Evolutionary conservation across 2,113 vertebrate species (phyloP).

Genomic region (Ictidomys tridecemlineatus): DNA sequence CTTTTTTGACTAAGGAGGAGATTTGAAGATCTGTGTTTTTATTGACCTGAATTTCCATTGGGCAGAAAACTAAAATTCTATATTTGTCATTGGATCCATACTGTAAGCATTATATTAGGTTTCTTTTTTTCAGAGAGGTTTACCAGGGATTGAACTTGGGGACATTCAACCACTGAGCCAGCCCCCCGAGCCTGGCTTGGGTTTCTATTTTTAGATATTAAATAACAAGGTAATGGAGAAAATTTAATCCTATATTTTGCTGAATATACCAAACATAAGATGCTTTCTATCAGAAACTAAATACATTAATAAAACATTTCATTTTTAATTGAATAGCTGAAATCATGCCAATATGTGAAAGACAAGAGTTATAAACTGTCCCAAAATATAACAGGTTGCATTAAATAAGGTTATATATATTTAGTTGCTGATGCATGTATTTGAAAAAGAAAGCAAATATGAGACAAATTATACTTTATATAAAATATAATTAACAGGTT

Average conservation of each 20-base stretch:
- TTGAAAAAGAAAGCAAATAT: slow-evolving; percentile 36
- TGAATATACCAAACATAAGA: slow-evolving; percentile 49
- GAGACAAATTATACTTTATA: background rate
- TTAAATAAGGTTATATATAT: background rate
- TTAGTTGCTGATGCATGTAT: background rate
- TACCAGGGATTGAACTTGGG: too few relatives aligned
- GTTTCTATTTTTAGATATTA: slow-evolving; percentile 53
- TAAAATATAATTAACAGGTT: background rate
- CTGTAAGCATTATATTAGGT: slow-evolving; percentile 3
- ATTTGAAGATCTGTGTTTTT: slow-evolving; percentile 11
- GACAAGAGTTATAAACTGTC: slow-evolving; percentile 15
- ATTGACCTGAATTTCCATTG: background rate
- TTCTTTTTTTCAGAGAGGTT: background rate
- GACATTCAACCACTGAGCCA: too few relatives aligned
- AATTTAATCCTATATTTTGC: slow-evolving; percentile 59
- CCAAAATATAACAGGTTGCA: slow-evolving; percentile 32
- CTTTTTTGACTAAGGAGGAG: background rate
- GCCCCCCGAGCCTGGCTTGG: too few relatives aligned
- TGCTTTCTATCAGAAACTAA: slow-evolving; percentile 55
- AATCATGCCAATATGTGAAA: background rate
- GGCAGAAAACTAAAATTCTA: slow-evolving; percentile 57
- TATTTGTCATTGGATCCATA: slow-evolving; percentile 39
- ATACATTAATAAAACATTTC: slow-evolving; percentile 68
- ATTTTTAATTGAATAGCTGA: slow-evolving; percentile 77
- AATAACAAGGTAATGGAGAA: slow-evolving; percentile 46